phyloP scores from a whole-genome alignment of 1,140 invertebrate genomes.

The Aphis gossypii region DNA sequence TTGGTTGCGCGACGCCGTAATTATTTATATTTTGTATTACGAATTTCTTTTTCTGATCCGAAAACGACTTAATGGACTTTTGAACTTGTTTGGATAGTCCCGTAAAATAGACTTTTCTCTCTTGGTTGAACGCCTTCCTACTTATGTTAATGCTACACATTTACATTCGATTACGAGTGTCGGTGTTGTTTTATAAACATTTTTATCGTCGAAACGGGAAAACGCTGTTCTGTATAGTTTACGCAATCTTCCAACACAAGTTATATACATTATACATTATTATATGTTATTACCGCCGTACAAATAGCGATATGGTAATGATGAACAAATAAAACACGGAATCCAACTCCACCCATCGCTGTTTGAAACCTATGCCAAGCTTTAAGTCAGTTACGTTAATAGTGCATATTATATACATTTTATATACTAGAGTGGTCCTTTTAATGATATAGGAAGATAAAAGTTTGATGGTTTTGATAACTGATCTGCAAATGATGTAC shows the following conservation, averaged over 20 bases:
- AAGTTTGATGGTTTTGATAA: neutral
- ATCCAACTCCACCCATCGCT: neutral
- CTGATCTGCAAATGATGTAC: neutral
- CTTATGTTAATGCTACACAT: constrained; percentile 21
- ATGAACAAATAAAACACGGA: neutral
- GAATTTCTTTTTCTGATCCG: neutral
- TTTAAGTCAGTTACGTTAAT: neutral
- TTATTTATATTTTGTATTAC: neutral
- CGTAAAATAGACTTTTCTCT: neutral
- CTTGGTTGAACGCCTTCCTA: neutral
- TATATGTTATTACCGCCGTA: neutral
- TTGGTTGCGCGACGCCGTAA: neutral
- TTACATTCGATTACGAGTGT: constrained; percentile 36
- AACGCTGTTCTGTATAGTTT: neutral
- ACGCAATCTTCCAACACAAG: neutral
- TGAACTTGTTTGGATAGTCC: constrained; percentile 9
- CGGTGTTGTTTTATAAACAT: constrained; percentile 25
- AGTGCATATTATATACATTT: neutral
- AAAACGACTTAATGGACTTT: constrained; percentile 33
- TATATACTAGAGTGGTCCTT: neutral
- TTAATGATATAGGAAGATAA: neutral
- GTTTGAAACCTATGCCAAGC: neutral
- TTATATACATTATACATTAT: neutral
- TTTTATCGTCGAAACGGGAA: constrained; percentile 18
- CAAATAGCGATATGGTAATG: constrained; percentile 3